Base-by-base conservation (phyloP, 1,140 invertebrate species). In the Telenomus remus region DNA sequence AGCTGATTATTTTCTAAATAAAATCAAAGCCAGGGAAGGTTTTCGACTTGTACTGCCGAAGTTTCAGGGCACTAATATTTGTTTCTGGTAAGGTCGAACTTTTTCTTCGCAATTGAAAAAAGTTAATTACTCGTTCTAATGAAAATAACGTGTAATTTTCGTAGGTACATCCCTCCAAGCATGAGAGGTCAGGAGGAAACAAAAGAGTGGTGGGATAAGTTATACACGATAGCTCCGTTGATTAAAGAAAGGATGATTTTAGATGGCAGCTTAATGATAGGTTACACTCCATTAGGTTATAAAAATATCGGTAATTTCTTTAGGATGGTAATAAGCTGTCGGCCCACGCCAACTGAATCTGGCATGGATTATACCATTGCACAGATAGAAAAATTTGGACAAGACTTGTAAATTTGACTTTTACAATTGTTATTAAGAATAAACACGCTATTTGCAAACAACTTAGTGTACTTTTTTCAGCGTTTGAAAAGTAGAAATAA, bases 181-280 rank as follows among this genome's bases (percentile, higher is more conserved):
- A 89, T 97, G 88, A 87, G 94, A 48, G 83, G 84, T 0, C 69
- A 89, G 46, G 76, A 89, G n/a, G 91, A 93, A 81, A 91, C 90
- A 42, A 81, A 88, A 0, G 88, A 91, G 1, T 95, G 94, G 93
- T 93, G 92, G 91, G 80, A 90, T 0, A 86, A 91, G 44, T 82
- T 96, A 35, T 90, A 92, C 79, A 90, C 88, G 72, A 90, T 97
- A 16, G 95, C 96, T 0, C 93, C 95, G 0, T 91, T 91, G 79
- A 92, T 98, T 5, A 98, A 98, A 82, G 94, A 94, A 68, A 85
- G 89, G 9, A 92, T 98, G 91, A 92, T 95, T 34, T 79, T 92
- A 39, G 88, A 90, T 12, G 96, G 96, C 1, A 90, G 89, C 0
- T 82, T 97, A 15, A 95, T 98, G 95, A 91, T 98, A 11, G 92